These are phyloP conservation scores for Eledona agricola DNA, from an alignment of 2,888 invertebrate genomes.

Conservation along the genomic window DNA sequence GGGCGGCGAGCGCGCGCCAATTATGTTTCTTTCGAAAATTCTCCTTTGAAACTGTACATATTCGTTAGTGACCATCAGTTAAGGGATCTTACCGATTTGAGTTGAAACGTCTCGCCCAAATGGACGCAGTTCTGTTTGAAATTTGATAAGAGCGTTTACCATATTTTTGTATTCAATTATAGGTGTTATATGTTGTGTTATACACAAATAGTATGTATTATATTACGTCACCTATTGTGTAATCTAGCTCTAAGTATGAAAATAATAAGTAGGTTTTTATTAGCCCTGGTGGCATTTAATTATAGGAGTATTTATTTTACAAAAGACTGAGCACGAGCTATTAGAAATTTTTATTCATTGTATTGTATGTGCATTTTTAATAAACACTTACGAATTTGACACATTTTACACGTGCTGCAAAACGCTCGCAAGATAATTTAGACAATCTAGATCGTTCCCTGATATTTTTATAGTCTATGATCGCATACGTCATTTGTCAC, in stretches of 20 bases:
- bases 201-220: constrained; percentile 36
- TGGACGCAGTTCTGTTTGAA: constrained; percentile 11
- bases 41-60: constrained; percentile 4
- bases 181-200: constrained; percentile 46
- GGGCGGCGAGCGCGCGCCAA: constrained; percentile 1
- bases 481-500: no score
- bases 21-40: constrained; percentile 17
- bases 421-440: background rate
- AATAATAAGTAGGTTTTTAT: constrained; percentile 35
- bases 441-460: no score
- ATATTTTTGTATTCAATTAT: constrained; percentile 49
- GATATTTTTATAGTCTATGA: no score
- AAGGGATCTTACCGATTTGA: constrained; percentile 12
- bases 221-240: constrained; percentile 33
- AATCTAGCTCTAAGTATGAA: constrained; percentile 24
- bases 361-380: constrained; percentile 53
- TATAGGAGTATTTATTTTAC: constrained; percentile 49
- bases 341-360: constrained; percentile 49
- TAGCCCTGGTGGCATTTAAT: constrained; percentile 40
- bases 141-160: constrained; percentile 35
- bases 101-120: constrained; percentile 18
- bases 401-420: background rate
- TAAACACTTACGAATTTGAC: constrained; percentile 37
- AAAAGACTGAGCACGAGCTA: constrained; percentile 53
- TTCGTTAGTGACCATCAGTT: constrained; percentile 20